These are phyloP conservation scores for Catagonus wagneri DNA, from an alignment of 2,113 vertebrate species.

Conservation along the genomic window DNA sequence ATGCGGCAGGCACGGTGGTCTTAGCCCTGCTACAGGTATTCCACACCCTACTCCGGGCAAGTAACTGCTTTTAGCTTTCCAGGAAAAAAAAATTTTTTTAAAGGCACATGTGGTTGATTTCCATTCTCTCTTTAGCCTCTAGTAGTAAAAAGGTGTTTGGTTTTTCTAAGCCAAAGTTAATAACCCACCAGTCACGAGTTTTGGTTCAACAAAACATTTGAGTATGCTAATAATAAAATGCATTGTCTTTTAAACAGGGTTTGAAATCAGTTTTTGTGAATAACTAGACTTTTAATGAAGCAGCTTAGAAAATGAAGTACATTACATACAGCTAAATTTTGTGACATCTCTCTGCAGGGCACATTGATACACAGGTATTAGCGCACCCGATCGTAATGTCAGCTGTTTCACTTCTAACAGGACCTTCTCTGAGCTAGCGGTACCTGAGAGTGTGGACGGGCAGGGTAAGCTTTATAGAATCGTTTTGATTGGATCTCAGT, in stretches of 20 bases:
- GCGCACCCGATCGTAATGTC: background rate
- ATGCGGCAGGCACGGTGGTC: background rate
- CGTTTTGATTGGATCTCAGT: background rate
- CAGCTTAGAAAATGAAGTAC: background rate
- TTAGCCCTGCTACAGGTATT: background rate
- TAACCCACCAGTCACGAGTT: background rate
- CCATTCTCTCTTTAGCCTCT: background rate
- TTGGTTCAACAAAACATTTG: background rate
- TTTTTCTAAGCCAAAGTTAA: background rate
- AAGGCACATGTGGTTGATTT: background rate
- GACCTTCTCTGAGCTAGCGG: background rate
- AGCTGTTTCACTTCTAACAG: background rate
- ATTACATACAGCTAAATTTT: background rate
- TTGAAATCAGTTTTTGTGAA: background rate
- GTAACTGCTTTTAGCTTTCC: background rate
- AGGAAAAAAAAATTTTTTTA: background rate
- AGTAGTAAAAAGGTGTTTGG: background rate
- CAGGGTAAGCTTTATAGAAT: background rate
- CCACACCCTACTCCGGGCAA: background rate
- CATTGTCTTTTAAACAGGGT: background rate
- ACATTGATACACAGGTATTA: accelerated
- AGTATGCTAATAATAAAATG: background rate
- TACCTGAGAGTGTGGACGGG: background rate
- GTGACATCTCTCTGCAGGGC: background rate
- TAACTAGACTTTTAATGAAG: background rate